These are phyloP conservation scores for Garrulus glandarius DNA, from an alignment of 2,797 vertebrate species.

Conservation along the genomic window DNA sequence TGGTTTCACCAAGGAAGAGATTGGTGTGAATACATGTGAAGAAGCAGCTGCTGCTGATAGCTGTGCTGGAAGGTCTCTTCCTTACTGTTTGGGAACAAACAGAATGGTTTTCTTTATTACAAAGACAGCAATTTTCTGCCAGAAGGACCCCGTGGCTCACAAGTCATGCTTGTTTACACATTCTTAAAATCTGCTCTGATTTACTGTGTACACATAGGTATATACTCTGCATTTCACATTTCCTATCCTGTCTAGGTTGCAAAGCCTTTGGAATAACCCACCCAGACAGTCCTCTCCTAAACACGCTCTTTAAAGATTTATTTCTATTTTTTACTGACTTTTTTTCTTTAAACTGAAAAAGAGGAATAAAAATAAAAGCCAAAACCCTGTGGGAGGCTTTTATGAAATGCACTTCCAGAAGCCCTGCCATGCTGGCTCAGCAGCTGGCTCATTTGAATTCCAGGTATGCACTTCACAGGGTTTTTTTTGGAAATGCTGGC, in stretches of 20 bases:
- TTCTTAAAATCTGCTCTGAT: neutral
- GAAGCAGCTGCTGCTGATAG: neutral
- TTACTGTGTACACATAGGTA: neutral
- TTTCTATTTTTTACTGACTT: neutral
- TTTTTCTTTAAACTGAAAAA: neutral
- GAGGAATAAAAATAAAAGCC: neutral
- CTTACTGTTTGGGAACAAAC: neutral
- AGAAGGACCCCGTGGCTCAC: neutral
- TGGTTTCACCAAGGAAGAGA: neutral
- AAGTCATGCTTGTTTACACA: neutral
- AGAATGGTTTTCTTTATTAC: neutral
- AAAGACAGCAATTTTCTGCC: neutral
- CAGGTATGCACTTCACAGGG: neutral
- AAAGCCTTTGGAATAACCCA: neutral
- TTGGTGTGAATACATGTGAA: neutral
- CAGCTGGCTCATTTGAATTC: conserved; percentile 33
- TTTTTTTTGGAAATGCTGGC: neutral
- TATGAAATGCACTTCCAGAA: conserved; percentile 5
- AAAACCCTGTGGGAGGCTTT: neutral
- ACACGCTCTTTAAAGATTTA: neutral
- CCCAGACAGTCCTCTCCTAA: neutral
- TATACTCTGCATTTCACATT: neutral
- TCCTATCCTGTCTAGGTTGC: neutral
- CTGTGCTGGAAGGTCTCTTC: neutral
- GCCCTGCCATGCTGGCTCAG: conserved; percentile 22